Evolutionary conservation across 1,140 invertebrate genomes (phyloP), one percentile per base, ranked within the genome.

Genomic region (Pissodes strobi): DNA sequence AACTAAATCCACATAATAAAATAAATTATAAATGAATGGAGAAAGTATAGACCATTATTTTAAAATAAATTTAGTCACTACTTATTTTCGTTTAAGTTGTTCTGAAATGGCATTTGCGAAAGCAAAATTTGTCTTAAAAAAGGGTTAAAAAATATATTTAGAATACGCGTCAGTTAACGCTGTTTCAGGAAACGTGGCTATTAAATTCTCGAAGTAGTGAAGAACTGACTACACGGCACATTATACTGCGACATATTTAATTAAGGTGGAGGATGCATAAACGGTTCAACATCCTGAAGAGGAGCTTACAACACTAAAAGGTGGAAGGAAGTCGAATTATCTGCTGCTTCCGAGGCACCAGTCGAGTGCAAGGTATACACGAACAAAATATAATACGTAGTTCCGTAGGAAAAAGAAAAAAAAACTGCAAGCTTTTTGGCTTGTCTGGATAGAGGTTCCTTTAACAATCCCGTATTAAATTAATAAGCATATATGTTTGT

Each of bases 291-390:
- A 62, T 62, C 59, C 59, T 43, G 59, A 17, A 53, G 17, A 37
- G 27, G 41, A 58, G 59, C 37, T 52, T 15, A n/a, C 48, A 51
- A 34, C 48, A 43, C 34, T 23, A 62, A 53, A 53, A 53, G 46
- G 22, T 62, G 49, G 59, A 62, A 53, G 59, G 59, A 62, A 62
- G 59, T 53, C 59, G 59, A 62, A 62, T 62, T 62, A 62, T 49
- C 48, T 62, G 48, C 37, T 21, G 49, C 41, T 62, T 62, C 48
- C 59, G 59, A 19, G 25, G 22, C 48, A 34, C 22, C 59, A 53
- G 59, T 21, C 23, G 4, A 30, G 17, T 13, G 22, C 22, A 15
- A 19, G 12, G 1, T 23, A 37, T 21, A 34, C 1, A 27, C 30
- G 19, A 17, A 55, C 38, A 39, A 34, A 34, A 55, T 15, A 39